Conservation (phyloP, 2,797 vertebrate species). For the Channallabes apus region DNA sequence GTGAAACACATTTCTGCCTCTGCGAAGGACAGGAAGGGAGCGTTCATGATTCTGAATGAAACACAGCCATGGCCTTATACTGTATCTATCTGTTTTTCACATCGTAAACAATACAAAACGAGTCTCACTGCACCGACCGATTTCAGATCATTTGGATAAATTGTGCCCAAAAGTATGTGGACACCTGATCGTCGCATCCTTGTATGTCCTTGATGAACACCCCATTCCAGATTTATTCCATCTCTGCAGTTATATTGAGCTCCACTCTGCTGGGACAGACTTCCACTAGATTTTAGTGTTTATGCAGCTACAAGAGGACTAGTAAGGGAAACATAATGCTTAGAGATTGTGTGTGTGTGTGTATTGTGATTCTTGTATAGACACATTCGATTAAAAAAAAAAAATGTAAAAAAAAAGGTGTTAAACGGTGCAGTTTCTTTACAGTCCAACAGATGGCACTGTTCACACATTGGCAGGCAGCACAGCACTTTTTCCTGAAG, state of each 20-base stretch:
- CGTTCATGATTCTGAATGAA: slow-evolving; percentile 1
- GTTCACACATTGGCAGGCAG: too few species aligned
- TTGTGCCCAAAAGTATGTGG: neutral
- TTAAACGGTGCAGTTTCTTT: too few species aligned
- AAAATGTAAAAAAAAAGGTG: too few species aligned
- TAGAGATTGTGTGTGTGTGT: neutral
- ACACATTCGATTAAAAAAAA: too few species aligned
- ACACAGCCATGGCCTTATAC: slow-evolving; percentile 2
- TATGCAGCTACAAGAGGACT: neutral
- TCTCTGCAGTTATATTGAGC: neutral
- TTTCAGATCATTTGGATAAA: too few species aligned
- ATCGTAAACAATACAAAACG: neutral
- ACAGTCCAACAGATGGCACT: too few species aligned
- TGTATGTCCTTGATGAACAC: neutral
- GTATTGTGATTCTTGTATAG: too few species aligned
- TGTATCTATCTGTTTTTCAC: neutral
- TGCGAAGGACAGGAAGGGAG: neutral
- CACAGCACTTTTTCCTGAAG: too few species aligned
- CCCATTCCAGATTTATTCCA: neutral
- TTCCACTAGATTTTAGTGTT: neutral
- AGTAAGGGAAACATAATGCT: neutral
- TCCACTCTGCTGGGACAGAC: neutral
- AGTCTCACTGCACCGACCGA: neutral
- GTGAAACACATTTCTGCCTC: neutral
- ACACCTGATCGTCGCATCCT: neutral